Evolutionary conservation across 2,113 vertebrate genomes (phyloP), one percentile per base, ranked within the genome.

Genomic region (Chiloscyllium plagiosum): DNA sequence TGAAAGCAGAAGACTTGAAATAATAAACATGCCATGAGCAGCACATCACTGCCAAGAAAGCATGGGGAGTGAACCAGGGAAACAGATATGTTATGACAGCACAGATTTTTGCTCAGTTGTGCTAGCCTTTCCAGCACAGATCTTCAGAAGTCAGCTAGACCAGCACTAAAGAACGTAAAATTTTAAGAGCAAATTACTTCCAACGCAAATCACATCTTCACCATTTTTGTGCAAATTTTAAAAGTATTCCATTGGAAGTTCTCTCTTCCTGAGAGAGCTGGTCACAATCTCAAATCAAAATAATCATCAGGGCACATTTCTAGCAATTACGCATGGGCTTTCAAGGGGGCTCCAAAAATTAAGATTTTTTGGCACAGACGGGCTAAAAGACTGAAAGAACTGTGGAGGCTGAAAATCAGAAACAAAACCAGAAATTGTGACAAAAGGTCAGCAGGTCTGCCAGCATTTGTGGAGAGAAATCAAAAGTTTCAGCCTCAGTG

Each of bases 61-160:
- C 29, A 93, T 5, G 2, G 19, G 19, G 17, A 19, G 22, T 37
- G 61, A 66, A 65, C 33, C 56, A 22, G 17, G 19, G n/a, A 68
- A 93, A 93, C 89, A 93, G n/a, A 93, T 93, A 93, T 66, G 33
- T 68, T 93, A 37, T 93, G 89, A 93, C 89, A 93, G 61, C 61
- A 93, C 17, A 68, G 61, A 93, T 37, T 66, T 66, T 13, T 13
- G 52, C 26, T 61, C 86, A 29, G 50, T 29, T 33, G 26, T 8
- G 50, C 26, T 33, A 29, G 24, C 56, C 26, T 61, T 89, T 86
- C 33, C 61, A 29, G 89, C 15, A 13, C n/a, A 83, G n/a, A 37
- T 83, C n/a, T 17, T 19, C 1, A 3, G n/a, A 42, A 61, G n/a
- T 33, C 17, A 20, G 29, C 52, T 5, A 72, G 52, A 90, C 52